Evolutionary conservation across 2,113 vertebrate species (phyloP), one percentile per base, ranked within the genome.

Genomic region (Engystomops pustulosus): DNA sequence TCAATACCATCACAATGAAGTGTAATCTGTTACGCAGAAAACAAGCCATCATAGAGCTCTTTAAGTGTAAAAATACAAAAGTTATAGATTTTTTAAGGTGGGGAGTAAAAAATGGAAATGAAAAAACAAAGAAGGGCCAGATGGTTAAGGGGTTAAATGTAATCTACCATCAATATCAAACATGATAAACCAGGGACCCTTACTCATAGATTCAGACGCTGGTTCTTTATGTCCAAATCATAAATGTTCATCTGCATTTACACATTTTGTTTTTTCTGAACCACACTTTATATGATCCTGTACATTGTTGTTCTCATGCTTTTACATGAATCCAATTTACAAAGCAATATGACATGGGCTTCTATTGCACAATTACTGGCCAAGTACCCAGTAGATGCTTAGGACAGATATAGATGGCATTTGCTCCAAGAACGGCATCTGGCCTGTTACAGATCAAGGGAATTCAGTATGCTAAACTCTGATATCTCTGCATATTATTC

Each of bases 381-480:
- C 23, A 17, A 49, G 11, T 27, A 47, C 38, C 41, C 70, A 47
- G 1, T 47, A 41, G 68, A 70, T 70, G 36, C 68, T 27, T 7
- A 74, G 17, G 38, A 45, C 70, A 74, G 10, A 74, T 45, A 47
- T 14, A 72, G 9, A 71, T 71, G n/a, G 36, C 69, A 71, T 71
- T 71, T 71, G 69, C n/a, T 47, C 44, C 44, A 30, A 45, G 44
- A 74, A 38, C 23, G 17, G 44, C 38, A 74, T 74, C 70, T 74
- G 70, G 41, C 23, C 44, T 47, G 41, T 74, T 27, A 47, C 41
- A 17, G 44, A 74, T 49, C 70, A 27, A 44, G 70, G 44, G 70
- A 74, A 74, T 74, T 74, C 41, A 49, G 18, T 74, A 74, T 47
- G 70, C 23, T 74, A 30, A 74, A 74, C 25, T 47, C 44, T 25